phyloP scores from a whole-genome alignment of 2,113 vertebrate genomes.

The Columba livia region DNA sequence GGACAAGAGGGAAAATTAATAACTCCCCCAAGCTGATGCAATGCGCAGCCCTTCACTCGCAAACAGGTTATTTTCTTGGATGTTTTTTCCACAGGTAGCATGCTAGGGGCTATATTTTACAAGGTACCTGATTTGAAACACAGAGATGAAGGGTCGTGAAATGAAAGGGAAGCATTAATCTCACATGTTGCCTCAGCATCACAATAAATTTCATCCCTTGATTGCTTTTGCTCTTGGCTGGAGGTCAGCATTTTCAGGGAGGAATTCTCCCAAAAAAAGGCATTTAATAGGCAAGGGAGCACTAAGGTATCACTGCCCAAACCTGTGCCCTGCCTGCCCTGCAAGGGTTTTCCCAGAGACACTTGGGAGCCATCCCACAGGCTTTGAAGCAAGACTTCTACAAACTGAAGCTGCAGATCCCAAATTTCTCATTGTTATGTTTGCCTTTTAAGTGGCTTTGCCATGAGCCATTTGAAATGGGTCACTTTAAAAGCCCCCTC shows the following conservation, averaged over 20 bases:
- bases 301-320: rapidly evolving
- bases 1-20: not conserved
- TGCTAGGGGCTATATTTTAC: not conserved
- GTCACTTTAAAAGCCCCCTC: not conserved
- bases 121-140: not conserved
- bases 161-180: constrained; percentile 55
- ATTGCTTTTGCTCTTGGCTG: constrained; percentile 34
- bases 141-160: not conserved
- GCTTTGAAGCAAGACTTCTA: not conserved
- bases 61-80: not conserved
- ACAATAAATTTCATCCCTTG: constrained; percentile 3
- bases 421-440: not conserved
- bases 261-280: not conserved
- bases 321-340: too few species aligned
- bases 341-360: not conserved
- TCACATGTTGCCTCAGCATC: not conserved
- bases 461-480: not conserved
- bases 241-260: not conserved
- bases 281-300: not conserved
- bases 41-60: not conserved
- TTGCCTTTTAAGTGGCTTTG: not conserved
- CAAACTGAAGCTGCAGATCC: not conserved
- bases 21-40: not conserved
- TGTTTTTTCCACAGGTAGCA: not conserved
- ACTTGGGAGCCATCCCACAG: not conserved